These are phyloP conservation scores for Eira barbara DNA, from an alignment of 2,113 vertebrate genomes.

Conservation along the genomic window DNA sequence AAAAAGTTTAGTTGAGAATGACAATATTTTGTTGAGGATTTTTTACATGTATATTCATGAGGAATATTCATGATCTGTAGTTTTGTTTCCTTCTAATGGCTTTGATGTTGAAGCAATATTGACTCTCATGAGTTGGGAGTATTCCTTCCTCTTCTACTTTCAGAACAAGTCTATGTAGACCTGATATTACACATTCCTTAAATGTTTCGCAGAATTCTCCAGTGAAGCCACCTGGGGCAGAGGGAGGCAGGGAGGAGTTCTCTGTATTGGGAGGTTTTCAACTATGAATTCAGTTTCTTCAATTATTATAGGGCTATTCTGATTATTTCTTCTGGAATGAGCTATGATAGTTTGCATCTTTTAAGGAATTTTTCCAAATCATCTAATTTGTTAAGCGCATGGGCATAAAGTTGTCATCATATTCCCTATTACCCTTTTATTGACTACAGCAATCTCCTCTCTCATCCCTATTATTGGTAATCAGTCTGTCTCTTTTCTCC, in stretches of 20 bases:
- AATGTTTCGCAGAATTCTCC: neutral
- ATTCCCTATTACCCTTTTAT: neutral
- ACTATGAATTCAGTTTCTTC: neutral
- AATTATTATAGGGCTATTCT: neutral
- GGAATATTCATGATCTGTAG: neutral
- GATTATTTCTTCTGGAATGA: constrained; percentile 8
- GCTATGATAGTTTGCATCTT: neutral
- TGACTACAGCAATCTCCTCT: neutral
- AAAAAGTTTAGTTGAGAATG: neutral
- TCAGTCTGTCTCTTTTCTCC: neutral
- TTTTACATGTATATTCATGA: neutral
- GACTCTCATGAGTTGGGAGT: neutral
- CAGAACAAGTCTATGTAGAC: neutral
- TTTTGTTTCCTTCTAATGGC: neutral
- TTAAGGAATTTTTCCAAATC: neutral
- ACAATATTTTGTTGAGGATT: neutral
- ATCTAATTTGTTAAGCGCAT: neutral
- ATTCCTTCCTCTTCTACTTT: neutral
- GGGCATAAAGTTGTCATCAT: neutral
- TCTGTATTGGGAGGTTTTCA: neutral
- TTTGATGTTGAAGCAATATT: neutral
- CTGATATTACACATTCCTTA: neutral
- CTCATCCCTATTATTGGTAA: neutral
- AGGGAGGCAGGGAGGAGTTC: neutral
- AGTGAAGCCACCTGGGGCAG: neutral